Base-by-base conservation (phyloP, 2,888 invertebrate species). In the Salpingus planirostris region DNA sequence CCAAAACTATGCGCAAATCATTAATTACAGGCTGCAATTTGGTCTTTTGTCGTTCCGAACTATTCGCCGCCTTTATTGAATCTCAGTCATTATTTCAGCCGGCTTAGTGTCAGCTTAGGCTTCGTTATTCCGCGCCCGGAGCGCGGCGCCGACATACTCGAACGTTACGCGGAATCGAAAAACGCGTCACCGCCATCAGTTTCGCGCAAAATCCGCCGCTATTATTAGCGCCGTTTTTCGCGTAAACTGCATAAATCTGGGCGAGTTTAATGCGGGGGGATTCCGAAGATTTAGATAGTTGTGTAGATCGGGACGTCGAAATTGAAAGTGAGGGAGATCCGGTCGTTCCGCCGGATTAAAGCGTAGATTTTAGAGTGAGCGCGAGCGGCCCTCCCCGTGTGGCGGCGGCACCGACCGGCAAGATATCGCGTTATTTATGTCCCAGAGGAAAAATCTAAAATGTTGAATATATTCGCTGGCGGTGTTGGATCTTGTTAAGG, bases 1-100 rank as follows among this genome's bases (percentile, higher is more conserved):
- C 52, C 54, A 51, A 55, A 58, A 57, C 57, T 57, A 58, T 57
- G 55, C 53, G 52, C 52, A 50, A 54, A 55, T 58, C 57, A 58
- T 57, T 58, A 57, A 57, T 57, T 57, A 59, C 51, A 29, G 36
- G 36, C 43, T 49, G 55, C 53, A 57, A 57, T 57, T 57, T 55
- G 55, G 52, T 54, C 55, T 55, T 55, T 57, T 55, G 55, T 53
- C 39, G 35, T 39, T 35, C 26, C 41, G 42, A 53, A 52, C 52
- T 52, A 55, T 51, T 50, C 49, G 49, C 47, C 42, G 47, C 51
- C 51, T 49, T 50, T 52, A 52, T 53, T 51, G 52, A 51, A 55
- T 52, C 50, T 49, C 52, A 49, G 52, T 52, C 51, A 54, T 52
- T 55, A 52, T 51, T 55, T 50, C 49, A 42, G 32, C 33, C 43